phyloP scores from a whole-genome alignment of 2,888 invertebrate species.

The Darwinula stevensoni region DNA sequence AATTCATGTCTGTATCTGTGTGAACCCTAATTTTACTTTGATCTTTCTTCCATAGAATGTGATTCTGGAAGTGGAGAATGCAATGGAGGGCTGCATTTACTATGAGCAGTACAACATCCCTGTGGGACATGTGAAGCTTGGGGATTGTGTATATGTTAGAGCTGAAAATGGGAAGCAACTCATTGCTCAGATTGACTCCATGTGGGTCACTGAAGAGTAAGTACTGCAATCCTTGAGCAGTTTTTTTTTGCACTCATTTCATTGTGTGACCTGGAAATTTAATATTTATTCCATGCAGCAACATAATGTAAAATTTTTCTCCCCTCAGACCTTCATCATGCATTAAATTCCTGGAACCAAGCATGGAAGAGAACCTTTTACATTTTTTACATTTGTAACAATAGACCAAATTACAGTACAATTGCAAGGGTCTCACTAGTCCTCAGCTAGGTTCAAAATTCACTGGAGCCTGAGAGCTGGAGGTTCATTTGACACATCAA shows the following conservation, averaged over 20 bases:
- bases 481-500: no score
- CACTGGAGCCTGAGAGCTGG: no score
- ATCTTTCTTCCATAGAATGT: conserved; percentile 36
- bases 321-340: no score
- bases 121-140: conserved; percentile 52
- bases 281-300: conserved; percentile 1
- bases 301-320: no score
- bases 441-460: no score
- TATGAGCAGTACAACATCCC: conserved; percentile 76
- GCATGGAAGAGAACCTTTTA: no score
- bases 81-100: conserved; percentile 24
- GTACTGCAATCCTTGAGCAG: conserved; percentile 14
- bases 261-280: conserved; percentile 3
- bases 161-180: conserved; percentile 66
- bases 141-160: conserved; percentile 84
- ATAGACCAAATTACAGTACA: no score
- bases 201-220: conserved; percentile 75
- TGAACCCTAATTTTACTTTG: neutral
- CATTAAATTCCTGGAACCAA: no score
- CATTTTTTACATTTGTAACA: no score
- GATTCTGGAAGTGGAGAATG: conserved; percentile 33
- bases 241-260: neutral
- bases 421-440: no score
- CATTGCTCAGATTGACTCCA: conserved; percentile 69
- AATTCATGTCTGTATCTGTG: neutral